phyloP scores from a whole-genome alignment of 1,140 invertebrate genomes.

The Drosophila elegans region DNA sequence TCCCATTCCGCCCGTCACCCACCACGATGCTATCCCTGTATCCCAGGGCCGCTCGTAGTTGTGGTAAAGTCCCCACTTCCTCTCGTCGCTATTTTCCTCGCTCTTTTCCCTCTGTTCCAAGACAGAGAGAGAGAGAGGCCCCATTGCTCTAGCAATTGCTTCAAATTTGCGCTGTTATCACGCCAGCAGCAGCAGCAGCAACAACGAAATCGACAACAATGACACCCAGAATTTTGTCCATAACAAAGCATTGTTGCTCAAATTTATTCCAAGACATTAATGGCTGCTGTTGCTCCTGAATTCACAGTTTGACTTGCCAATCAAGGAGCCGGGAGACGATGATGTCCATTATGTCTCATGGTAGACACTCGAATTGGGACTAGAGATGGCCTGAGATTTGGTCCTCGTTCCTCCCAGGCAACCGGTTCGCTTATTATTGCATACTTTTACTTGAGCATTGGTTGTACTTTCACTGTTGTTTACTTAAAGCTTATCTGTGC shows the following conservation, averaged over 20 bases:
- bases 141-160: slow-evolving; percentile 33
- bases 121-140: background rate
- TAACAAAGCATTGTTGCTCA: slow-evolving; percentile 66
- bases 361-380: background rate
- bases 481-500: too few relatives aligned
- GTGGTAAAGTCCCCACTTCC: slow-evolving; percentile 71
- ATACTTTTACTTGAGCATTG: too few relatives aligned
- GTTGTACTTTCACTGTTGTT: too few relatives aligned
- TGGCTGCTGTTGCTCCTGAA: slow-evolving; percentile 55
- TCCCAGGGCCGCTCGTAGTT: slow-evolving; percentile 50
- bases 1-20: background rate
- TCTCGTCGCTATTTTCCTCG: slow-evolving; percentile 33
- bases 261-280: slow-evolving; percentile 70
- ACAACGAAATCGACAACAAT: slow-evolving; percentile 18
- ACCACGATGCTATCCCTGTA: slow-evolving; percentile 37
- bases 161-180: slow-evolving; percentile 74
- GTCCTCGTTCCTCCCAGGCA: slow-evolving; percentile 17
- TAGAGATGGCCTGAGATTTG: background rate
- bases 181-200: slow-evolving; percentile 37
- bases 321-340: slow-evolving; percentile 27
- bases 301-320: slow-evolving; percentile 41
- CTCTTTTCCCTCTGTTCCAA: slow-evolving; percentile 9
- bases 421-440: too few relatives aligned
- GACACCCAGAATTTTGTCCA: slow-evolving; percentile 38
- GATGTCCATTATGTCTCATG: slow-evolving; percentile 54